Conservation (phyloP, 2,113 vertebrate species). For the Myrmecophaga tridactyla region DNA sequence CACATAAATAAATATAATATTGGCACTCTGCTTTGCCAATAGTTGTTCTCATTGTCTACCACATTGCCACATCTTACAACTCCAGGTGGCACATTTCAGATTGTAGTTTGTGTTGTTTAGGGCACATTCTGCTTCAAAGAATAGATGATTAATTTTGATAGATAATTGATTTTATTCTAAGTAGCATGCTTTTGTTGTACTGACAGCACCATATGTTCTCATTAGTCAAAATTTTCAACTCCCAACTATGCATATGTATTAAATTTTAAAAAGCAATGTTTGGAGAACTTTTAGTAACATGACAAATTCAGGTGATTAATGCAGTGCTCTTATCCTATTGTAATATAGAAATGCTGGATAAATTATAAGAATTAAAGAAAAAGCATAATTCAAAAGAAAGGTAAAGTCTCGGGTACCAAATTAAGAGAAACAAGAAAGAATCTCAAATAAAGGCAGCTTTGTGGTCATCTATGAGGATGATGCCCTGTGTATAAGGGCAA, state of each 20-base stretch:
- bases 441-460: background rate
- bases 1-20: too few relatives aligned
- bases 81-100: background rate
- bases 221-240: constrained; percentile 60
- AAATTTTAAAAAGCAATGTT: constrained; percentile 11
- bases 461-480: background rate
- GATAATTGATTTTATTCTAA: constrained; percentile 62
- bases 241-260: background rate
- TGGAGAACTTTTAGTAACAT: constrained; percentile 34
- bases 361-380: background rate
- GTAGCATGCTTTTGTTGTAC: background rate
- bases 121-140: background rate
- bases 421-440: background rate
- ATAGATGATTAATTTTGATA: constrained; percentile 55
- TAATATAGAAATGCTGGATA: background rate
- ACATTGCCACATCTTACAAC: background rate
- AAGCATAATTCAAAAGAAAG: background rate
- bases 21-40: background rate
- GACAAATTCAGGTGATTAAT: background rate
- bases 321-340: background rate
- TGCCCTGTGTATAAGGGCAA: background rate
- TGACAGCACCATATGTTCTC: constrained; percentile 58
- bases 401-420: background rate
- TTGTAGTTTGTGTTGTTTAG: background rate
- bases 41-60: background rate